These are phyloP conservation scores for Gerris lacustris DNA, from an alignment of 2,888 invertebrate species.

Conservation along the genomic window DNA sequence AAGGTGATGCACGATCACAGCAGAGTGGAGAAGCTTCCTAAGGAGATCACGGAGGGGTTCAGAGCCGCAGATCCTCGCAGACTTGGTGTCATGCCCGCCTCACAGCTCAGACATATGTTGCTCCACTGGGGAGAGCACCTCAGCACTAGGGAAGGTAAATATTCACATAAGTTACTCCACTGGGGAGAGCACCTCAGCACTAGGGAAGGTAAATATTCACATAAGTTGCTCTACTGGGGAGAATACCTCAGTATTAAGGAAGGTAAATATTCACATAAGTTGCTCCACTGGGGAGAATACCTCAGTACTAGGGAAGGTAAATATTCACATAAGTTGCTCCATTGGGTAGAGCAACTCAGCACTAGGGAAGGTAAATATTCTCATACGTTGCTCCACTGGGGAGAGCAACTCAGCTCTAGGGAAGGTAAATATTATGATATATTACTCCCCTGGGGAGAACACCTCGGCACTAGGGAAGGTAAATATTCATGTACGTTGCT, in stretches of 20 bases:
- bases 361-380: slow-evolving; percentile 44
- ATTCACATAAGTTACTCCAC: slow-evolving; percentile 60
- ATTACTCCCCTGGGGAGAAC: slow-evolving; percentile 85
- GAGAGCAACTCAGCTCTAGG: slow-evolving; percentile 61
- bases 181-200: slow-evolving; percentile 78
- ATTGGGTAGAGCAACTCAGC: slow-evolving; percentile 80
- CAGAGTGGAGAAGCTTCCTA: slow-evolving; percentile 64
- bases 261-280: slow-evolving; percentile 50
- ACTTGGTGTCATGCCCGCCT: slow-evolving; percentile 62
- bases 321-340: slow-evolving; percentile 57
- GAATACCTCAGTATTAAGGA: slow-evolving; percentile 61
- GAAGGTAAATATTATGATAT: slow-evolving; percentile 53
- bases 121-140: slow-evolving; percentile 87
- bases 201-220: slow-evolving; percentile 46
- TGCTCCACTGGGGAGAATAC: slow-evolving; percentile 87
- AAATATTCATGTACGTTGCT: slow-evolving; percentile 54
- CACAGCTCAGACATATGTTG: slow-evolving; percentile 71
- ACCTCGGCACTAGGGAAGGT: slow-evolving; percentile 54
- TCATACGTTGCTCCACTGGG: slow-evolving; percentile 80
- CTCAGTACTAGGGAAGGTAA: slow-evolving; percentile 51
- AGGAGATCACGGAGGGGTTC: slow-evolving; percentile 78
- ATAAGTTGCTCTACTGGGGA: slow-evolving; percentile 82
- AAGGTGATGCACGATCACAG: slow-evolving; percentile 91
- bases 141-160: slow-evolving; percentile 46
- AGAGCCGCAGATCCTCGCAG: slow-evolving; percentile 67